Conservation (phyloP, 2,113 vertebrate genomes). For the Halcyon senegalensis region DNA sequence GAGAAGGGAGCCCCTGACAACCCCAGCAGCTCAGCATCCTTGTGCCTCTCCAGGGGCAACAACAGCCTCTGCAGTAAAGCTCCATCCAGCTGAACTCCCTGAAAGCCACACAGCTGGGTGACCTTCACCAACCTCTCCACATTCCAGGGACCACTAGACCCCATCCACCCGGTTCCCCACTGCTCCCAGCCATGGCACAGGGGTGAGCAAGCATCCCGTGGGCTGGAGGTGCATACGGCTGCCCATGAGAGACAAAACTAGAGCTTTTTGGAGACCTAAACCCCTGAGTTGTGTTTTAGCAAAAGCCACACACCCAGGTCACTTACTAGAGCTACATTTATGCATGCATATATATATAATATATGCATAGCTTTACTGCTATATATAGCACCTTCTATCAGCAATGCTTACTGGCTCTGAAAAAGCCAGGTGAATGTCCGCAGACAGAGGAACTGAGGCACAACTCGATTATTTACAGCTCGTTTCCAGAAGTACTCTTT, state of each 20-base stretch:
- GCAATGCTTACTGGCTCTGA: neutral
- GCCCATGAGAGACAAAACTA: neutral
- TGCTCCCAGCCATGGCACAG: rapidly evolving
- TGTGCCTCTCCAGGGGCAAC: neutral
- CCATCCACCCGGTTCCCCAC: rapidly evolving
- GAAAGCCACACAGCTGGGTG: neutral
- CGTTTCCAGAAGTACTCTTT: conserved; percentile 24
- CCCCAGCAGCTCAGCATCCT: neutral
- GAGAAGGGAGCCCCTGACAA: neutral
- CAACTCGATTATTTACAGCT: conserved; percentile 51
- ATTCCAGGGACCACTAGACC: neutral
- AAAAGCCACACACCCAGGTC: neutral
- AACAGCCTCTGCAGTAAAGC: neutral
- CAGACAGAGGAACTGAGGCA: conserved; percentile 61
- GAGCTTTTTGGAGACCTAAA: neutral
- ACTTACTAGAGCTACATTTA: neutral
- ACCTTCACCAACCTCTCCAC: neutral
- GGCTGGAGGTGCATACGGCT: rapidly evolving
- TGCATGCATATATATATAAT: neutral
- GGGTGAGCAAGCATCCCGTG: rapidly evolving
- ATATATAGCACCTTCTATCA: conserved; percentile 35
- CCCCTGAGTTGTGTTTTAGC: neutral
- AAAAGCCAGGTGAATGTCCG: conserved; percentile 18
- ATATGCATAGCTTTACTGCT: conserved; percentile 19
- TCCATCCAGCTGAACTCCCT: neutral